Evolutionary conservation across 2,888 invertebrate genomes (phyloP).

Genomic region (Drosophila tripunctata): DNA sequence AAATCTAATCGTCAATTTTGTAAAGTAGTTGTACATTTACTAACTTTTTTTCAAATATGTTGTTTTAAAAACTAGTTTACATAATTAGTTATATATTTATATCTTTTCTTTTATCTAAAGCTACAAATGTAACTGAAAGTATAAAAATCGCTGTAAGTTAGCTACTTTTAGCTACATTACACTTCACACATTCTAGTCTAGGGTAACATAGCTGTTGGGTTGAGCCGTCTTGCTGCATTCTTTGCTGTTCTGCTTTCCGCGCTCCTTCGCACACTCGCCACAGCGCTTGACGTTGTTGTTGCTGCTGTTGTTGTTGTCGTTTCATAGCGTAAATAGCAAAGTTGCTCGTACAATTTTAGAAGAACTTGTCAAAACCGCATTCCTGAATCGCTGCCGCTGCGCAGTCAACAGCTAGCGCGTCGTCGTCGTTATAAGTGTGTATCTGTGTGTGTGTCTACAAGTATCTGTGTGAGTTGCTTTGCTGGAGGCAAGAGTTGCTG

Average conservation of each 20-base stretch:
- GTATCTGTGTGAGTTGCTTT: conserved; percentile 56
- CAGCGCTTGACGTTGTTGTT: conserved; percentile 23
- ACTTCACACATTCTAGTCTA: too few relatives aligned
- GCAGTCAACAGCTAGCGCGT: conserved; percentile 41
- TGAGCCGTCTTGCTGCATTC: conserved; percentile 28
- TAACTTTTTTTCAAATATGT: too few relatives aligned
- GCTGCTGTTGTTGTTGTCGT: conserved; percentile 56
- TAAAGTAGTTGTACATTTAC: too few relatives aligned
- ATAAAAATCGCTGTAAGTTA: too few relatives aligned
- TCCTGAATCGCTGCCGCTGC: conserved; percentile 73
- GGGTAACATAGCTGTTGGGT: conserved; percentile 30
- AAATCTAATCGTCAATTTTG: too few relatives aligned
- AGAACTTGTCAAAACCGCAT: conserved; percentile 84
- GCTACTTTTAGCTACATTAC: too few relatives aligned
- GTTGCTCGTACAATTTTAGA: conserved; percentile 83
- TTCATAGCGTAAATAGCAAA: conserved; percentile 82
- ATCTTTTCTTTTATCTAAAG: too few relatives aligned
- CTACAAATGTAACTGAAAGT: too few relatives aligned
- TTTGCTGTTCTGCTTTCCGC: conserved; percentile 77
- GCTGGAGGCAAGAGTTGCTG: conserved; percentile 70
- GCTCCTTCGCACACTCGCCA: conserved; percentile 75
- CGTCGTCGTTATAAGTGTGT: conserved; percentile 13
- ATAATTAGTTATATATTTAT: too few relatives aligned
- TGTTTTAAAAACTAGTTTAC: too few relatives aligned
- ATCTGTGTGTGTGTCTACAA: conserved; percentile 22